Conservation (phyloP, 2,888 invertebrate genomes). For the Biston stratarius region DNA sequence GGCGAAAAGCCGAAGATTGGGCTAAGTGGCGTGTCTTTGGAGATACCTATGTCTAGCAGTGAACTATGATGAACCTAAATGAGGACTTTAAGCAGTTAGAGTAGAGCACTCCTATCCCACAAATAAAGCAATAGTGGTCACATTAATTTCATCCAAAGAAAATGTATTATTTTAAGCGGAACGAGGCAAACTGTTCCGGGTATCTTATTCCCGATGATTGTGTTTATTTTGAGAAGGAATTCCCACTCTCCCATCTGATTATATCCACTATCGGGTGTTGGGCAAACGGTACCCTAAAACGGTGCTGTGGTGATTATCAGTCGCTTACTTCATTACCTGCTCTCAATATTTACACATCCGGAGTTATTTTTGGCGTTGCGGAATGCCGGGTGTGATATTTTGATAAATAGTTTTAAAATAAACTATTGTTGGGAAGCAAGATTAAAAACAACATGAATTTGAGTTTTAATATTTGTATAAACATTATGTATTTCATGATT, state of each 20-base stretch:
- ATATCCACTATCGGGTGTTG: slow-evolving; percentile 40
- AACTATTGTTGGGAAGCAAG: background rate
- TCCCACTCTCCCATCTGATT: slow-evolving; percentile 40
- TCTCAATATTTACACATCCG: slow-evolving; percentile 17
- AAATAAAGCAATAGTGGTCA: slow-evolving; percentile 22
- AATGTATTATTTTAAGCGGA: slow-evolving; percentile 43
- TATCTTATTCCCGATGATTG: slow-evolving; percentile 54
- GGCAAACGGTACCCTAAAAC: slow-evolving; percentile 32
- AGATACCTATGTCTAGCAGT: too few species aligned
- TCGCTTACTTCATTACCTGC: slow-evolving; percentile 37
- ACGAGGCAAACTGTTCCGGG: slow-evolving; percentile 54
- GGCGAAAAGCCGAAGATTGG: too few species aligned
- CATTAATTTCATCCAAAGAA: slow-evolving; percentile 34
- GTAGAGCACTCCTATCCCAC: background rate
- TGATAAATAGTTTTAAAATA: slow-evolving; percentile 1
- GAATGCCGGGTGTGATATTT: slow-evolving; percentile 15
- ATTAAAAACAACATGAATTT: too few species aligned
- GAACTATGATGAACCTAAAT: too few species aligned
- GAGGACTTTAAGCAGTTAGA: background rate
- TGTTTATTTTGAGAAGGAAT: slow-evolving; percentile 51
- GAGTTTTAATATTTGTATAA: too few species aligned
- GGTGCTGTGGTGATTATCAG: slow-evolving; percentile 38
- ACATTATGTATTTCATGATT: too few species aligned
- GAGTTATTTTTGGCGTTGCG: slow-evolving; percentile 17
- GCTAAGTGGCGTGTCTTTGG: too few species aligned